These are phyloP conservation scores for Mirza zaza DNA, from an alignment of 2,113 vertebrate genomes.

Conservation along the genomic window DNA sequence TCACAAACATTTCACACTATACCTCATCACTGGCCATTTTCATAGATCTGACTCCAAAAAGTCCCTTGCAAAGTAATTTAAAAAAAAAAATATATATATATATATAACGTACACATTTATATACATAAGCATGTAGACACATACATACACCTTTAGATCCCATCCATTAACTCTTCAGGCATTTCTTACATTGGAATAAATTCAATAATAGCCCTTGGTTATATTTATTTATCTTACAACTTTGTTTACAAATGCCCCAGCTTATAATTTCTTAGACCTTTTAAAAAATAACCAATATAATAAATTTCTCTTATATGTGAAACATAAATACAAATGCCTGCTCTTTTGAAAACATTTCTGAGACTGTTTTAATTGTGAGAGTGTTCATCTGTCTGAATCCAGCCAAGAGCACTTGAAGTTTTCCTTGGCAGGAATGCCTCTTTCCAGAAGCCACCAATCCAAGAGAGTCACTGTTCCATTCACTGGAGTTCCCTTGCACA, in stretches of 20 bases:
- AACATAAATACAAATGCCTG: not conserved
- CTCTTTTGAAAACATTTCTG: not conserved
- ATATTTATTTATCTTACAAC: not conserved
- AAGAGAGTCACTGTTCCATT: not conserved
- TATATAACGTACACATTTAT: not conserved
- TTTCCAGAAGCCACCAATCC: not conserved
- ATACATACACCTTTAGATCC: not conserved
- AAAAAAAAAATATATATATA: not conserved
- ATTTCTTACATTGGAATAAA: conserved; percentile 8
- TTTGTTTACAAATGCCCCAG: not conserved
- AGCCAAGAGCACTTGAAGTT: not conserved
- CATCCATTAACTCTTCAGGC: not conserved
- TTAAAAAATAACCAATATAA: not conserved
- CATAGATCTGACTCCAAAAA: not conserved
- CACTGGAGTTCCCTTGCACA: not conserved
- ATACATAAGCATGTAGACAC: not conserved
- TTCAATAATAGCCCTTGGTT: not conserved
- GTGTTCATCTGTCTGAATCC: not conserved
- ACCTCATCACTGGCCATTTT: not conserved
- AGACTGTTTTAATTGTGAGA: not conserved
- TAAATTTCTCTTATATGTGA: not conserved
- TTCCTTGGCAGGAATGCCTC: not conserved
- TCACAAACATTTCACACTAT: not conserved
- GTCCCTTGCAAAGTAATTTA: not conserved
- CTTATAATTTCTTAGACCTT: not conserved